These are phyloP conservation scores for Drosophila niveifrons DNA, from an alignment of 2,888 invertebrate species.

Conservation along the genomic window DNA sequence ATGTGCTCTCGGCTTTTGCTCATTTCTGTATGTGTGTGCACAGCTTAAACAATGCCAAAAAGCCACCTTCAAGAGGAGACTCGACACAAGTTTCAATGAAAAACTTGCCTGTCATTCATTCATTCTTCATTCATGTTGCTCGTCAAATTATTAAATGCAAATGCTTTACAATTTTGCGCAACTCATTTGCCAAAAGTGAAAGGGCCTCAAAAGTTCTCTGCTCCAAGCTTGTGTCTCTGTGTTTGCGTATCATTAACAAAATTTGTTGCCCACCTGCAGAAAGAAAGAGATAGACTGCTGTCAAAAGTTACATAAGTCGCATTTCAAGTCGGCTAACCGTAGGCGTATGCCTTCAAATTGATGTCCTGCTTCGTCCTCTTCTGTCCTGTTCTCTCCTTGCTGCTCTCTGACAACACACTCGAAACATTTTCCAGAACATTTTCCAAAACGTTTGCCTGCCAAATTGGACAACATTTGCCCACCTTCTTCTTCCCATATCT, in stretches of 20 bases:
- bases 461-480: constrained; percentile 35
- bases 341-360: constrained; percentile 43
- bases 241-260: constrained; percentile 67
- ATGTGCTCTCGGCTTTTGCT: constrained; percentile 5
- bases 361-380: constrained; percentile 21
- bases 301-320: constrained; percentile 32
- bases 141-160: constrained; percentile 48
- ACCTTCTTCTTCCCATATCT: neutral
- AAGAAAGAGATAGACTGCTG: constrained; percentile 7
- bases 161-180: constrained; percentile 36
- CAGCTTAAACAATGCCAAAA: constrained; percentile 16
- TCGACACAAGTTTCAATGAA: constrained; percentile 12
- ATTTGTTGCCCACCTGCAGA: constrained; percentile 48
- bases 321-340: constrained; percentile 16
- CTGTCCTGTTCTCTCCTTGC: constrained; percentile 6
- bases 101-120: constrained; percentile 41
- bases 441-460: constrained; percentile 46
- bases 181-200: constrained; percentile 27
- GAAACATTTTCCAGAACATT: constrained; percentile 29
- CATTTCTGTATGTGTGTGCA: constrained; percentile 2
- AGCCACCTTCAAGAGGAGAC: neutral
- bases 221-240: constrained; percentile 17
- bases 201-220: neutral
- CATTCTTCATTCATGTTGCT: constrained; percentile 27
- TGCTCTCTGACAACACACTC: neutral